Evolutionary conservation across 1,140 invertebrate genomes (phyloP), one percentile per base, ranked within the genome.

Genomic region (Drosophila persimilis): DNA sequence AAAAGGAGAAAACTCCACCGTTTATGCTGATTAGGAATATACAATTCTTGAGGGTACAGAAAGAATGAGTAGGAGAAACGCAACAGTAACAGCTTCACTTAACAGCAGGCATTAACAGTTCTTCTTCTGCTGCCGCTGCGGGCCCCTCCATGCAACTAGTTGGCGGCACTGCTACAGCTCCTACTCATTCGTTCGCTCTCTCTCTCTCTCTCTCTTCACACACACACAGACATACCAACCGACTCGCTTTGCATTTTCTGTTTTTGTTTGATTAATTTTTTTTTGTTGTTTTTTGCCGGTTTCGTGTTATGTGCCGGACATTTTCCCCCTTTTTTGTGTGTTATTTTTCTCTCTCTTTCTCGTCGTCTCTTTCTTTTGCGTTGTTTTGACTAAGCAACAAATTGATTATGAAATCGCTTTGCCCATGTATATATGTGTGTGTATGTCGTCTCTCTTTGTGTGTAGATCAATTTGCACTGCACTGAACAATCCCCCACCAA

Each of bases 341-440:
- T 59, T 66, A 41, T 24, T 5, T 54, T 72, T 35, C 67, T 46
- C 46, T 44, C 26, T 43, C 13, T 43, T 26, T 70, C 24, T 5
- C 13, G 13, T 11, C 13, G 35, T 39, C 11, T 56, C 24, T 66
- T 20, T 9, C 39, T 50, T 69, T 69, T 67, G 43, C 26, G 35
- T 67, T 76, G 51, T 53, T 67, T 64, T 65, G 66, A 65, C 58
- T 65, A 65, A 64, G 64, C 50, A 73, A 73, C 67, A 63, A 73
- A 74, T 65, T 67, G 71, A 75, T 75, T 75, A 75, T 75, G 72
- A 75, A 67, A 75, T 61, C 56, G 52, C 31, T 4, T 35, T 54
- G 20, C 15, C 24, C 5, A 11, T 15, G 15, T 55, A 17, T 29
- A 26, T 31, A 15, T 26, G 43, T 51, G 39, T 43, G 22, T 24